Evolutionary conservation across 1,140 invertebrate species (phyloP).

Genomic region (Battus philenor): DNA sequence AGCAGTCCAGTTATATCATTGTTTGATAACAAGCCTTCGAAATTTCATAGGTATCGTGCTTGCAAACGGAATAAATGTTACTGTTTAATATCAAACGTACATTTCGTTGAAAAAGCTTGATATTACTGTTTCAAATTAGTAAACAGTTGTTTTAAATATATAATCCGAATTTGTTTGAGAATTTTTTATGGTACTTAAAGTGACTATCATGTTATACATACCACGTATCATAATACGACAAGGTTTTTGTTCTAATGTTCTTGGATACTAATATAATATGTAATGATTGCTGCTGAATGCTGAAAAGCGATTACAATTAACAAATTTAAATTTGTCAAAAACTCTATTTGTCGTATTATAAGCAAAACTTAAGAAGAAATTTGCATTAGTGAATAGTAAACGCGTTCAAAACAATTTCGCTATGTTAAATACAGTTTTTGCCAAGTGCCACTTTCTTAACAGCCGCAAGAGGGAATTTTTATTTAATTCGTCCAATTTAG

Average conservation of each 20-base stretch:
- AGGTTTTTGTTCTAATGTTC: too few relatives aligned
- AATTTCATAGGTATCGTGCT: conserved; percentile 8
- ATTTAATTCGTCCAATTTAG: conserved; percentile 47
- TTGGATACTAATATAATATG: too few relatives aligned
- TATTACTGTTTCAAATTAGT: too few relatives aligned
- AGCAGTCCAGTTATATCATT: conserved; percentile 12
- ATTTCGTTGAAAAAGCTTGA: too few relatives aligned
- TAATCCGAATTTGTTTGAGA: too few relatives aligned
- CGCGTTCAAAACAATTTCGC: conserved; percentile 7
- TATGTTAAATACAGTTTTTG: conserved; percentile 9
- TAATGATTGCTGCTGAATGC: background rate
- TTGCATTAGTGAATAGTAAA: background rate
- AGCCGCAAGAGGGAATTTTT: conserved; percentile 22
- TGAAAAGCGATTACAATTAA: background rate
- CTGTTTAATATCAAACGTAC: too few relatives aligned
- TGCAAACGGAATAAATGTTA: conserved; percentile 2
- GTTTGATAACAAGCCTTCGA: conserved; percentile 11
- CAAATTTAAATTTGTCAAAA: background rate
- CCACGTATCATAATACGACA: too few relatives aligned
- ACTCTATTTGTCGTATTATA: background rate
- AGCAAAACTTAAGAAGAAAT: background rate
- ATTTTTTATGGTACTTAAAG: too few relatives aligned
- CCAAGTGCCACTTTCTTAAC: conserved; percentile 3
- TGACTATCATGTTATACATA: too few relatives aligned
- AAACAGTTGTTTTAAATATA: too few relatives aligned